phyloP scores from a whole-genome alignment of 2,113 vertebrate species.

The Azemiops feae region DNA sequence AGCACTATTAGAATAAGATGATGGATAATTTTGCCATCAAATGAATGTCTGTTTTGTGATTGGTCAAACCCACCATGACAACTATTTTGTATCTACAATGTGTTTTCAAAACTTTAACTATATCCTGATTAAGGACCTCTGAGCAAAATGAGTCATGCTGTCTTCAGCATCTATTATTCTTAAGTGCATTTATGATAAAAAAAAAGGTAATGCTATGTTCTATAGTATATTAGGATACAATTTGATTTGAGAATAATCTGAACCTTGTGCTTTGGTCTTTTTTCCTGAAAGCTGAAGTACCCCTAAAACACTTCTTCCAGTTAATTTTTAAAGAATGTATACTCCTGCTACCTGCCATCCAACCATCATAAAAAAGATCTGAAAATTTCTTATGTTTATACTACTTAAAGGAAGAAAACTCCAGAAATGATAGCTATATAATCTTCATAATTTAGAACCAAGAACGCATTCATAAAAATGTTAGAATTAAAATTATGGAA shows the following conservation, averaged over 20 bases:
- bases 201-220: background rate
- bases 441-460: background rate
- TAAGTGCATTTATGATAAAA: background rate
- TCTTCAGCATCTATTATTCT: background rate
- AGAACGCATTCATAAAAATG: background rate
- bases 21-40: background rate
- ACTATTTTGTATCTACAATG: background rate
- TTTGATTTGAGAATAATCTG: background rate
- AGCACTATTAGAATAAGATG: background rate
- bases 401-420: background rate
- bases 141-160: background rate
- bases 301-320: background rate
- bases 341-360: background rate
- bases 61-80: background rate
- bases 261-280: background rate
- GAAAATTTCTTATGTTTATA: background rate
- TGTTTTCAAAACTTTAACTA: background rate
- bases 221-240: background rate
- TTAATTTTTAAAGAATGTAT: background rate
- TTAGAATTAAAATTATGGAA: background rate
- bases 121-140: background rate
- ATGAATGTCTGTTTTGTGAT: background rate
- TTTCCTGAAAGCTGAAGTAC: background rate
- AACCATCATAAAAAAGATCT: background rate
- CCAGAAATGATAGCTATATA: background rate